Evolutionary conservation across 2,888 invertebrate genomes (phyloP).

Genomic region (Hesperia comma): DNA sequence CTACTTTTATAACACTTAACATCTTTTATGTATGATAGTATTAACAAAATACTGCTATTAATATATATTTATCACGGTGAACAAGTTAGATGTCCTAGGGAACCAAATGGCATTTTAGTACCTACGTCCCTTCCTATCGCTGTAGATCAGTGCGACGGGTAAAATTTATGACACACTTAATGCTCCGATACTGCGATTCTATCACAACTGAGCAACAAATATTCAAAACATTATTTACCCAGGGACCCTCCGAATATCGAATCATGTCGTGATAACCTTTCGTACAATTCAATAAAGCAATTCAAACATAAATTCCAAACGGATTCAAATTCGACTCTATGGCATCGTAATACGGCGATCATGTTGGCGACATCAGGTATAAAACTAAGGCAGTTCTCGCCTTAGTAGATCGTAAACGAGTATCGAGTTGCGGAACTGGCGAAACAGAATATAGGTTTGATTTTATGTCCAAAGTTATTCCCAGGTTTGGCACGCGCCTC

Average conservation of each 20-base stretch:
- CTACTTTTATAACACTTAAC: no score
- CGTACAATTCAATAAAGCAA: conserved; percentile 25
- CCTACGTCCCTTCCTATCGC: no score
- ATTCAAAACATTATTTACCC: conserved; percentile 20
- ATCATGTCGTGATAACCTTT: conserved; percentile 23
- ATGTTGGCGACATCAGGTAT: neutral
- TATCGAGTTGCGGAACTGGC: conserved; percentile 18
- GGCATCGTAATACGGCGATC: conserved; percentile 21
- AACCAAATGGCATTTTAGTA: no score
- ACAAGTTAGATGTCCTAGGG: no score
- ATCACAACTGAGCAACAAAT: conserved; percentile 7
- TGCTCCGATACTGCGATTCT: no score
- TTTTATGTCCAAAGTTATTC: conserved; percentile 27
- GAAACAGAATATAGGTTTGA: conserved; percentile 28
- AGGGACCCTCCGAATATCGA: conserved; percentile 8
- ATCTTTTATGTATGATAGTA: no score
- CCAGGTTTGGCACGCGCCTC: neutral
- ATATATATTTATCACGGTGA: no score
- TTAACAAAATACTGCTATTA: no score
- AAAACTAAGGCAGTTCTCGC: conserved; percentile 26
- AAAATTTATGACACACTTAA: no score
- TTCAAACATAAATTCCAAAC: no score
- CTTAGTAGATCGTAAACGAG: conserved; percentile 26
- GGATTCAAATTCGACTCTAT: conserved; percentile 16
- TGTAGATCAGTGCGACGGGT: no score